Percentiles rank a stretch among this genome's conserved stretches.
These are phyloP conservation scores for Mus caroli DNA, from an alignment of 2,797 vertebrate genomes.

Conservation along the genomic window DNA sequence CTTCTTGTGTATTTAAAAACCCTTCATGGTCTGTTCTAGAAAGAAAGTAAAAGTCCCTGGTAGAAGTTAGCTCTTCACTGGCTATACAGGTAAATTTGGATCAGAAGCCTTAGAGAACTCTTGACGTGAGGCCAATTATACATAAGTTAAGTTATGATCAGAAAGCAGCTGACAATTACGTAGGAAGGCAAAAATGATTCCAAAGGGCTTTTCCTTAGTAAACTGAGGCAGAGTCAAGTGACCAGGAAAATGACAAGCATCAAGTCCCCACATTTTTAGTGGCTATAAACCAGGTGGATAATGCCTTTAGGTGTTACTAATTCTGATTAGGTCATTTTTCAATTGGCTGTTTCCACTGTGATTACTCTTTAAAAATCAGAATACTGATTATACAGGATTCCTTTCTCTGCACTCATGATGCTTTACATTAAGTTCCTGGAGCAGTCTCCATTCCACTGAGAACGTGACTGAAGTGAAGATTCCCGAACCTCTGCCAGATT, in stretches of 20 bases:
- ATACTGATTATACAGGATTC: background rate
- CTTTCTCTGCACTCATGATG: background rate
- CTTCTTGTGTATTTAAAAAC: background rate
- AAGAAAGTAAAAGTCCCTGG: background rate
- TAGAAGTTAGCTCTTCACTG: background rate
- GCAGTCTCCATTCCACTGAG: background rate
- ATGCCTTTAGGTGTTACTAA: background rate
- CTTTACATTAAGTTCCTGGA: background rate
- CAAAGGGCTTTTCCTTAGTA: background rate
- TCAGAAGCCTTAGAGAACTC: background rate
- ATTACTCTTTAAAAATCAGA: constrained; percentile 16
- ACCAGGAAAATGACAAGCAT: background rate
- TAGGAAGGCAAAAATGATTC: background rate
- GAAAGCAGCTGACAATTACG: background rate
- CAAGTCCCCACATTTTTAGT: constrained; percentile 7
- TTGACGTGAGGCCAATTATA: background rate
- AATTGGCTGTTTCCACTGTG: background rate
- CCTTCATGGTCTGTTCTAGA: background rate
- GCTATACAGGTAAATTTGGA: background rate
- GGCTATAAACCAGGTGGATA: background rate
- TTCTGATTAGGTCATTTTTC: background rate
- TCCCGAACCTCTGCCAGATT: background rate
- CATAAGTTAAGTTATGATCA: background rate
- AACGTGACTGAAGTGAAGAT: background rate
- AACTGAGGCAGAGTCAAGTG: background rate